These are phyloP conservation scores for Cydia pomonella DNA, from an alignment of 1,140 invertebrate species.

Conservation along the genomic window DNA sequence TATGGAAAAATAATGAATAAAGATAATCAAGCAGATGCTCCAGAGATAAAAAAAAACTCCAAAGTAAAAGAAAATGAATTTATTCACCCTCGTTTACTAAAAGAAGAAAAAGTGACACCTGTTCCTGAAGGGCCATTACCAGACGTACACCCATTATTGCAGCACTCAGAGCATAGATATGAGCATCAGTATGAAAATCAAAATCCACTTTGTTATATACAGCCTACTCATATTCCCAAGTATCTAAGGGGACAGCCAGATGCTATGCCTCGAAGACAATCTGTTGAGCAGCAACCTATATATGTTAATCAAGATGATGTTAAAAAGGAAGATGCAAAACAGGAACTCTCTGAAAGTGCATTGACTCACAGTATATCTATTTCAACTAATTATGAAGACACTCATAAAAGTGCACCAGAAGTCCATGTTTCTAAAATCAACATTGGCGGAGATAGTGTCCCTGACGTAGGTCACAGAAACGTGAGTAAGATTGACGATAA, in stretches of 20 bases:
- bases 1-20: constrained; percentile 73
- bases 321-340: constrained; percentile 54
- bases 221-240: constrained; percentile 84
- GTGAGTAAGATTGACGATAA: constrained; percentile 82
- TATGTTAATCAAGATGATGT: constrained; percentile 77
- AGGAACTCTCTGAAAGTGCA: constrained; percentile 69
- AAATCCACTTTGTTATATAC: constrained; percentile 83
- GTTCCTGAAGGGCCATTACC: constrained; percentile 76
- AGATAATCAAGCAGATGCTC: constrained; percentile 66
- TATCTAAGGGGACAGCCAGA: constrained; percentile 82
- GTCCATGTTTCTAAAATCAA: constrained; percentile 76
- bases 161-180: constrained; percentile 89
- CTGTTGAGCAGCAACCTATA: constrained; percentile 68
- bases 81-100: constrained; percentile 71
- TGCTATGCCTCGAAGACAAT: constrained; percentile 61
- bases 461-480: constrained; percentile 53
- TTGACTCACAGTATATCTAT: constrained; percentile 75
- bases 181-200: constrained; percentile 83
- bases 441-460: constrained; percentile 64
- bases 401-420: constrained; percentile 58
- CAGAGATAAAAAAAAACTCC: constrained; percentile 78
- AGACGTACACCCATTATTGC: constrained; percentile 84
- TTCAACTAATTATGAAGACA: constrained; percentile 67
- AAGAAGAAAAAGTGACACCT: constrained; percentile 75
- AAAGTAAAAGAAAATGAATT: constrained; percentile 77